Evolutionary conservation across 2,888 invertebrate genomes (phyloP), one percentile per base, ranked within the genome.

Genomic region (Pseudolycoriella hygida): DNA sequence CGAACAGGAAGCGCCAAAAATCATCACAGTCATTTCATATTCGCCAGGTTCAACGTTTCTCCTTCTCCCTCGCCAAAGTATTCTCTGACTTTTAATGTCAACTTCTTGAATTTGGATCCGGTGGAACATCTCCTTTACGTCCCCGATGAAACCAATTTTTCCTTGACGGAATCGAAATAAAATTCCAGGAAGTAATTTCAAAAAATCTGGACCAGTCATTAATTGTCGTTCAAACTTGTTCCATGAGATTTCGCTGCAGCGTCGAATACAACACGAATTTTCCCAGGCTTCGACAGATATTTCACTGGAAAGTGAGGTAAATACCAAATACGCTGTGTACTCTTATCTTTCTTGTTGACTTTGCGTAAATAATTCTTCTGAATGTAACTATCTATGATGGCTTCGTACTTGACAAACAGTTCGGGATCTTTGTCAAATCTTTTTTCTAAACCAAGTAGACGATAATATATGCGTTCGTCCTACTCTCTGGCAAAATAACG

Each of bases 211-310:
- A 14, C 53, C 53, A 8, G 48, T 45, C 10, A 51, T 40, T 31
- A 40, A 19, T 38, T 34, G 5, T 51, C 48, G 30, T 57, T 54
- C 1, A 56, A 44, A 12, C 48, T 47, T 3, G 46, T 44, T 2
- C 54, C 54, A n/a, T 48, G 34, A 0, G 44, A 44, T 45, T 51
- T 51, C 0, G 51, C 53, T 10, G 55, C 54, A 2, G 54, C 55
- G 31, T 57, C 56, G 41, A 55, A 54, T 1, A 57, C 55, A 3
- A 56, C 17, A 5, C 56, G 42, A 1, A 54, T 11, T 48, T 54
- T 56, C 0, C 48, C 49, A 8, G 54, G 52, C 44, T 56, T 55
- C 46, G 53, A 50, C 6, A 46, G 49, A 18, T 51, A 48, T 49
- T 1, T 6, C 0, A 55, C 54, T 0, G 52, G 50, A 42, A 52